phyloP scores from a whole-genome alignment of 2,888 invertebrate genomes.

The Oligia fasciuncula region DNA sequence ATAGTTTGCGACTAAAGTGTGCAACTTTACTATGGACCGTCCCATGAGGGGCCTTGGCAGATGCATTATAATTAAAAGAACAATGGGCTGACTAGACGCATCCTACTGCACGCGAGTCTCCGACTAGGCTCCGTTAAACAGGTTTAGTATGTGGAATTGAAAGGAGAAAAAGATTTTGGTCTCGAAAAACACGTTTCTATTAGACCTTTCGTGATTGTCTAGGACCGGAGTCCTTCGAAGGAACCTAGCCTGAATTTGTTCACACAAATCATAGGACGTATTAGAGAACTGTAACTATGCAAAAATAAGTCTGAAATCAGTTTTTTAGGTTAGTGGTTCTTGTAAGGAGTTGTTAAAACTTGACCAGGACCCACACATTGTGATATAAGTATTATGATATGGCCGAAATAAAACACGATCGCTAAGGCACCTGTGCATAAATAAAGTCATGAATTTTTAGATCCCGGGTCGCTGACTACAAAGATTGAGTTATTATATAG shows the following conservation, averaged over 20 bases:
- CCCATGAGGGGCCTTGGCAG: conserved; percentile 78
- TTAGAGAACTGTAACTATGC: not conserved
- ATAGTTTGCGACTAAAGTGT: conserved; percentile 41
- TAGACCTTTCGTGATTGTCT: not conserved
- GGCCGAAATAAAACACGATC: not conserved
- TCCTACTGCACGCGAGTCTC: conserved; percentile 69
- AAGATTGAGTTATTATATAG: not conserved
- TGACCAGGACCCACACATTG: not conserved
- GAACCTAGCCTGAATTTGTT: not conserved
- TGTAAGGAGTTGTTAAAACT: not conserved
- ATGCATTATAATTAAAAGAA: conserved; percentile 82
- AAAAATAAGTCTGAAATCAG: not conserved
- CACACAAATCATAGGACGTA: not conserved
- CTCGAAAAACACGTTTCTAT: not conserved
- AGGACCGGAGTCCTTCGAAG: not conserved
- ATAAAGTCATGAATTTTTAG: not conserved
- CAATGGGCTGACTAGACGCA: conserved; percentile 77
- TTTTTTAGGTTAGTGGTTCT: too few species aligned
- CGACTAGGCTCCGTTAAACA: conserved; percentile 10
- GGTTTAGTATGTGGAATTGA: not conserved
- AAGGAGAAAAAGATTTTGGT: not conserved
- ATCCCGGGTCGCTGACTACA: too few species aligned
- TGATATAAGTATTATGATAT: too few species aligned
- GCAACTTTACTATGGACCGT: conserved; percentile 43
- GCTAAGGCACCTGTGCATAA: too few species aligned